Evolutionary conservation across 2,888 invertebrate genomes (phyloP).

Genomic region (Auanema sp.): DNA sequence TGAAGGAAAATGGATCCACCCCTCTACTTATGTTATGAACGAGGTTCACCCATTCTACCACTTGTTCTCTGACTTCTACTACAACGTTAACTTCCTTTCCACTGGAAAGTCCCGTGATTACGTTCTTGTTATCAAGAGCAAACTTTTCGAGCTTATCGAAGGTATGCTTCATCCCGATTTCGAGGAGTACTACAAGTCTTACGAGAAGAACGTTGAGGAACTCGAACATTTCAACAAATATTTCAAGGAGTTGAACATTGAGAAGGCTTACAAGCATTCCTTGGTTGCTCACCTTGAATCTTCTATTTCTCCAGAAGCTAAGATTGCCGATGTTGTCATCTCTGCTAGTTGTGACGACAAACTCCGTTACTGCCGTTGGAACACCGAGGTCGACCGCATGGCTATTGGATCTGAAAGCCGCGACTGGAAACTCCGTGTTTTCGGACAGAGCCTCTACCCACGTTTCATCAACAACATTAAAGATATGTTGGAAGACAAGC

Average conservation of each 20-base stretch:
- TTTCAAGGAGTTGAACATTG: constrained; percentile 29
- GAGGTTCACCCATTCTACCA: too few relatives aligned
- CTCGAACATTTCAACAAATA: constrained; percentile 27
- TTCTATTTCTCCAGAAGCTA: constrained; percentile 9
- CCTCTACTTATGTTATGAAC: too few relatives aligned
- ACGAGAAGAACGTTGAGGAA: constrained; percentile 12
- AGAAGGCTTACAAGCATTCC: constrained; percentile 36
- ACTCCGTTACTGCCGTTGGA: constrained; percentile 33
- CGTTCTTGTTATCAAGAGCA: too few relatives aligned
- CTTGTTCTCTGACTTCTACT: too few relatives aligned
- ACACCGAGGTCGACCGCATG: constrained; percentile 20
- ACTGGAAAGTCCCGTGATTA: too few relatives aligned
- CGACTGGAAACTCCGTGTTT: constrained; percentile 23
- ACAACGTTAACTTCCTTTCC: too few relatives aligned
- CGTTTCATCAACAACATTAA: constrained; percentile 6
- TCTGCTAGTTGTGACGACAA: constrained; percentile 33
- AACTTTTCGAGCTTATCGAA: too few relatives aligned
- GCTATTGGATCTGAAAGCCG: constrained; percentile 26
- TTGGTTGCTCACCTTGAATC: constrained; percentile 31
- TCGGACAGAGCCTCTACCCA: constrained; percentile 33
- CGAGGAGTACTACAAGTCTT: too few relatives aligned
- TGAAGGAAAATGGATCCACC: too few relatives aligned
- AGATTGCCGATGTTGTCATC: constrained; percentile 22
- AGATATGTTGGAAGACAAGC: constrained; percentile 31
- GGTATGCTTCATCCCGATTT: constrained; percentile 6